A percentile compares a stretch with the other conserved stretches of the same genome.
Evolutionary conservation across 2,797 vertebrate species (phyloP).

Genomic region (Aulostomus chinensis): DNA sequence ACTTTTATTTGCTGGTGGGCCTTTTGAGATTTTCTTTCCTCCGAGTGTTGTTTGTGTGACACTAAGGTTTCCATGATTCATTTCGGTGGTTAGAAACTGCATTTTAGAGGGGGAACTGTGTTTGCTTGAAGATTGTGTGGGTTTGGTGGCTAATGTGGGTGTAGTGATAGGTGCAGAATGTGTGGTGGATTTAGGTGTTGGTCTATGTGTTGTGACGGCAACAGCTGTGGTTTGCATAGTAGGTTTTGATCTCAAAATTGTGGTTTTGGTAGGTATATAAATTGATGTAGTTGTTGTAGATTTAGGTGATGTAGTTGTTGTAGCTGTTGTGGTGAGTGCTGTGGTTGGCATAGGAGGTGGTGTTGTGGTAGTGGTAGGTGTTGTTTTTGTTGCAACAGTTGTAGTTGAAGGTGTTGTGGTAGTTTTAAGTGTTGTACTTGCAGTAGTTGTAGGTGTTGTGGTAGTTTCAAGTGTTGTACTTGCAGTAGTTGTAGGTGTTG

Average conservation of each 20-base stretch:
- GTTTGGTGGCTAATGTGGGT: too few species aligned
- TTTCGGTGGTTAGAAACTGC: too few species aligned
- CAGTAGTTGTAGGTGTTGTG: background rate
- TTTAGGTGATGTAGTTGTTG: background rate
- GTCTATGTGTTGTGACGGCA: too few species aligned
- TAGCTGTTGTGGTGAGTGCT: accelerated
- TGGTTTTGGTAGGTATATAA: too few species aligned
- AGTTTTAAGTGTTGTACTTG: background rate
- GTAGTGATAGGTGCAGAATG: too few species aligned
- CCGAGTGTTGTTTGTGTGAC: background rate
- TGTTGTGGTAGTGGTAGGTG: background rate
- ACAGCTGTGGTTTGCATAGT: too few species aligned
- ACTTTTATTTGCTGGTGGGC: background rate
- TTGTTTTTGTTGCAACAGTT: background rate
- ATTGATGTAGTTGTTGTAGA: too few species aligned
- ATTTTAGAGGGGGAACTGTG: too few species aligned
- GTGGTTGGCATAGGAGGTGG: background rate
- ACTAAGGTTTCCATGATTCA: too few species aligned
- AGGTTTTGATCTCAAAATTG: too few species aligned
- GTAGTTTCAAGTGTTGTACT: background rate
- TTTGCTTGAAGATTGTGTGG: too few species aligned
- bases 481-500: background rate
- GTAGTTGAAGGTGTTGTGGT: background rate
- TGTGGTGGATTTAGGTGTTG: too few species aligned
- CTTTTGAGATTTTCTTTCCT: background rate